A percentile compares a stretch with the other conserved stretches of the same genome.
Evolutionary conservation across 2,888 invertebrate genomes (phyloP).

Genomic region (Congeria kusceri): DNA sequence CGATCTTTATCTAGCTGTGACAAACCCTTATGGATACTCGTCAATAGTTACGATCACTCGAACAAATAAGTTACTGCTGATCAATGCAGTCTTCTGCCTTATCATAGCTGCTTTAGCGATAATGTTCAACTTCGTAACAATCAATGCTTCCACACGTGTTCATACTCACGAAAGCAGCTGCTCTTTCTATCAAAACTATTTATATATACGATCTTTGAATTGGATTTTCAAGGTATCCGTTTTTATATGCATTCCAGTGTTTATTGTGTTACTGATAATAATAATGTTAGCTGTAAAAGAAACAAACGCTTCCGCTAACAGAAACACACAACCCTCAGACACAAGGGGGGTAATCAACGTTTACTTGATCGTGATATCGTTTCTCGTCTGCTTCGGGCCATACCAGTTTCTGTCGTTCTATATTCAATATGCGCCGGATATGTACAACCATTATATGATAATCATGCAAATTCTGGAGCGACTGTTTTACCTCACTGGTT

Average conservation of each 20-base stretch:
- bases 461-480: slow-evolving; percentile 42
- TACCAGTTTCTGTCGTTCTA: slow-evolving; percentile 61
- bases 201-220: slow-evolving; percentile 60
- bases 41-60: slow-evolving; percentile 49
- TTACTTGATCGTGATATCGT: slow-evolving; percentile 39
- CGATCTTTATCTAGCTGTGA: slow-evolving; percentile 54
- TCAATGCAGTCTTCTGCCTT: slow-evolving; percentile 40
- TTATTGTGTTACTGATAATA: slow-evolving; percentile 52
- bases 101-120: slow-evolving; percentile 43
- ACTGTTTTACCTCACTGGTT: slow-evolving; percentile 44
- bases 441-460: slow-evolving; percentile 30
- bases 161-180: slow-evolving; percentile 53
- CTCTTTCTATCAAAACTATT: slow-evolving; percentile 44
- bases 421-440: slow-evolving; percentile 52
- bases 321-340: slow-evolving; percentile 50
- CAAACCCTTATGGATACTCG: slow-evolving; percentile 57
- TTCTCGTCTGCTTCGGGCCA: slow-evolving; percentile 55
- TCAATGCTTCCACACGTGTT: slow-evolving; percentile 40
- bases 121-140: slow-evolving; percentile 48
- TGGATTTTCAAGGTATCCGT: slow-evolving; percentile 61
- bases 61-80: slow-evolving; percentile 47
- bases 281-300: slow-evolving; percentile 56
- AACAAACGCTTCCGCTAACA: slow-evolving; percentile 46
- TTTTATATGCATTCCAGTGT: slow-evolving; percentile 62
- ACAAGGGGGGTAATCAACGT: slow-evolving; percentile 41